A percentile compares a stretch with the other conserved stretches of the same genome.
Evolutionary conservation across 2,113 vertebrate species (phyloP).

Genomic region (Heterochromis multidens): DNA sequence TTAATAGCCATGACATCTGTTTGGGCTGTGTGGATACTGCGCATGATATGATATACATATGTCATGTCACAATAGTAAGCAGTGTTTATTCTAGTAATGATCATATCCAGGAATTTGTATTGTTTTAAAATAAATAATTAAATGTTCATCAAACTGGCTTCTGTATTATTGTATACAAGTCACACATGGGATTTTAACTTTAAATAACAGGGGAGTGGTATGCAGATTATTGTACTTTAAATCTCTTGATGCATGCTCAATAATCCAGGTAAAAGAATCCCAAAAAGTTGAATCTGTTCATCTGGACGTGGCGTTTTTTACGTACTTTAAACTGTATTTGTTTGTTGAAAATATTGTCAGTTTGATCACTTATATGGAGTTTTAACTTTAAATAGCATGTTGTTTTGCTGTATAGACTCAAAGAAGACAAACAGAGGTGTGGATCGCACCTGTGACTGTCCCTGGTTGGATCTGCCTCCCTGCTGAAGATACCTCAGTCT

Average conservation of each 20-base stretch:
- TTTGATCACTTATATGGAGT: background rate
- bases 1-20: too few species aligned
- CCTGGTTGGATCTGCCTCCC: conserved; percentile 62
- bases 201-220: background rate
- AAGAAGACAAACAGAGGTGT: background rate
- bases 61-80: too few species aligned
- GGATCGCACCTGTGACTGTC: conserved; percentile 55
- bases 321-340: background rate
- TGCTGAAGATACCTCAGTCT: conserved; percentile 86
- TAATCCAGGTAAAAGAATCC: too few species aligned
- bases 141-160: background rate
- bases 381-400: background rate
- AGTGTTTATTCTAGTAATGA: too few species aligned
- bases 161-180: background rate
- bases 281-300: too few species aligned
- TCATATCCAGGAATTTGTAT: too few species aligned
- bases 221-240: background rate
- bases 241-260: too few species aligned
- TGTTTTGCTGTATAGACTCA: background rate
- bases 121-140: too few species aligned
- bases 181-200: background rate
- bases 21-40: too few species aligned
- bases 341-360: background rate
- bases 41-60: too few species aligned
- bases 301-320: too few species aligned